Evolutionary conservation across 2,888 invertebrate genomes (phyloP), one percentile per base, ranked within the genome.

Genomic region (Colletes collaris): DNA sequence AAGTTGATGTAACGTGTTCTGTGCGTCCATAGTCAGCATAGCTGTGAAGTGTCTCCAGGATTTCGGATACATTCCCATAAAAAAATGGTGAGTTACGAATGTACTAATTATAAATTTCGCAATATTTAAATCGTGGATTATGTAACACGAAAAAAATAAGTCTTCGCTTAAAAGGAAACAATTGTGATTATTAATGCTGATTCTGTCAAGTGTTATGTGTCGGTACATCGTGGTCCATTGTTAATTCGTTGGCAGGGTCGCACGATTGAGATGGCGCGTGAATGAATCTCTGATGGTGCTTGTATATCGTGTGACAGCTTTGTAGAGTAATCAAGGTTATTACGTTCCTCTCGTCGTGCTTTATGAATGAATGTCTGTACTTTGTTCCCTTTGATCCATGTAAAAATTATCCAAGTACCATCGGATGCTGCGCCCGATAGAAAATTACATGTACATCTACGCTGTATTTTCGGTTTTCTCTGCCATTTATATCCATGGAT

Each of bases 1-100:
- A 79, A 83, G 76, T 52, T 79, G 70, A 82, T 65, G 79, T 79
- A 76, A 82, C 82, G 83, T 82, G 83, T 76, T 82, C 76, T 82
- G 79, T 83, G 79, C 82, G 58, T 65, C 79, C 76, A 62, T 73
- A 79, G 69, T 58, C 69, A 58, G 70, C 71, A 60, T 60, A 55
- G 66, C 64, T 60, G 59, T 40, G 56, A 27, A 63, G 66, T 79
- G 69, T 46, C 63, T 37, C 55, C 11, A 8, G 49, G n/a, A 46
- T 58, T 69, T 79, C 65, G 82, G 82, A 83, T 82, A 79, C 35
- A 19, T 46, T 55, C 40, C 37, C 16, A 2, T 11, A 19, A 5
- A 46, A 81, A 68, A 49, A 65, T 81, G 81, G 82, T 72, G 71
- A 81, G 81, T 82, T 6, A 1, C 10, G 1, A 46, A 3, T 8